A percentile compares a stretch with the other conserved stretches of the same genome.
These are phyloP conservation scores for Halcyon malimbica DNA, from an alignment of 2,113 vertebrate species.

Conservation along the genomic window DNA sequence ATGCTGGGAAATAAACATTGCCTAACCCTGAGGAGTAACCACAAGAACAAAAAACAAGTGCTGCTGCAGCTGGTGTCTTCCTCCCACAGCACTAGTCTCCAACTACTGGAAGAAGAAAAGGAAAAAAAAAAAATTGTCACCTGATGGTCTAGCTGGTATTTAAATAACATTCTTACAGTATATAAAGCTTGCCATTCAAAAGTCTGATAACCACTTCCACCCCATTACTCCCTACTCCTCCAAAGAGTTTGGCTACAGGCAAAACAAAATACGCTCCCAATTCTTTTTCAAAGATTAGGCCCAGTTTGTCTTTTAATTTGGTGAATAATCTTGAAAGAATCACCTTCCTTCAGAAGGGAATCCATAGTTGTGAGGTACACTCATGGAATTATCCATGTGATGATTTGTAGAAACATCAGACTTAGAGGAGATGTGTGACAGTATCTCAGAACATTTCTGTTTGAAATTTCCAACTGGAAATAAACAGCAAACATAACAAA, in stretches of 20 bases:
- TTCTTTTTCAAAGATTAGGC: background rate
- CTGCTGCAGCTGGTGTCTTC: constrained; percentile 20
- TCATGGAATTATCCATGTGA: background rate
- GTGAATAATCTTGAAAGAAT: background rate
- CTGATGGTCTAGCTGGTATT: background rate
- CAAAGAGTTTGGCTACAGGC: background rate
- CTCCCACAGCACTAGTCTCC: background rate
- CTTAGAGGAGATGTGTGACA: background rate
- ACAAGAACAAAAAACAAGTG: constrained; percentile 71
- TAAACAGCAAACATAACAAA: background rate
- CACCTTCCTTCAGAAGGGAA: background rate
- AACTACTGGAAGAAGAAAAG: background rate
- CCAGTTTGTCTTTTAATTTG: background rate
- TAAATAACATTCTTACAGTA: background rate
- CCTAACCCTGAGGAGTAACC: constrained; percentile 77
- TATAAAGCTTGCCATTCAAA: background rate
- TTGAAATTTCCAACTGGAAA: background rate
- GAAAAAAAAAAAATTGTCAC: background rate
- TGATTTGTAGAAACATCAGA: background rate
- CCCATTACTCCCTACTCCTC: background rate
- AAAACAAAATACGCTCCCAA: background rate
- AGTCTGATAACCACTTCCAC: background rate
- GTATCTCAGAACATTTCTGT: background rate
- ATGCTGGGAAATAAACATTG: constrained; percentile 80
- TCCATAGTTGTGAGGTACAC: background rate